phyloP scores from a whole-genome alignment of 1,140 invertebrate species.

The Papilio glaucus region DNA sequence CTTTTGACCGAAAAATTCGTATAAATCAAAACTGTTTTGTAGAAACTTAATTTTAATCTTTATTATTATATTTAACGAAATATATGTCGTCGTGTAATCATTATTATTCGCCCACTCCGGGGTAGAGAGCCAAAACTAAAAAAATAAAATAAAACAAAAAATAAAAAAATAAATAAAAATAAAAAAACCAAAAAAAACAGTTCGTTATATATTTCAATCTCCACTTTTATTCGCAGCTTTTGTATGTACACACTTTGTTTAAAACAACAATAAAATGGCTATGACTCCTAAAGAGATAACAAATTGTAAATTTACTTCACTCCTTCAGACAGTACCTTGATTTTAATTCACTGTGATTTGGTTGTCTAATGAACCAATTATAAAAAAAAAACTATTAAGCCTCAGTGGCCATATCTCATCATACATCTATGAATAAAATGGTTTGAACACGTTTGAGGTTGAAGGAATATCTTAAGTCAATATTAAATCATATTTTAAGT shows the following conservation, averaged over 20 bases:
- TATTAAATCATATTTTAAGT: not conserved
- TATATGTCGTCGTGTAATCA: constrained; percentile 80
- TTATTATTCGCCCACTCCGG: constrained; percentile 72
- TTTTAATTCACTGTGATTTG: too few species aligned
- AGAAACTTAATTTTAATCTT: constrained; percentile 52
- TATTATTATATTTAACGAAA: constrained; percentile 55
- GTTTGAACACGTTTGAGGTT: not conserved
- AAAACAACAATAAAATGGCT: not conserved
- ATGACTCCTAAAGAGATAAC: too few species aligned
- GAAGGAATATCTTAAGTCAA: too few species aligned
- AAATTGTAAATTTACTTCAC: too few species aligned
- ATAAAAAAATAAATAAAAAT: constrained; percentile 53
- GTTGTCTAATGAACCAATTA: not conserved
- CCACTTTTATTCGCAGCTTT: constrained; percentile 37
- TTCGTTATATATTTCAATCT: constrained; percentile 67
- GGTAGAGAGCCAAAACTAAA: constrained; percentile 68
- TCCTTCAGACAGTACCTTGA: too few species aligned
- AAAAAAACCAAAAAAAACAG: constrained; percentile 55
- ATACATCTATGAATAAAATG: constrained; percentile 12
- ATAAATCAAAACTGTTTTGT: constrained; percentile 59
- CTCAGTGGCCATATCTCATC: not conserved
- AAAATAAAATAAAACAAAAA: constrained; percentile 57
- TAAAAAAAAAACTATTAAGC: constrained; percentile 25
- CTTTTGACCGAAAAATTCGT: constrained; percentile 44
- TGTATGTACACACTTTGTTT: constrained; percentile 38